Evolutionary conservation across 2,888 invertebrate species (phyloP).

Genomic region (Brachyptera risi): DNA sequence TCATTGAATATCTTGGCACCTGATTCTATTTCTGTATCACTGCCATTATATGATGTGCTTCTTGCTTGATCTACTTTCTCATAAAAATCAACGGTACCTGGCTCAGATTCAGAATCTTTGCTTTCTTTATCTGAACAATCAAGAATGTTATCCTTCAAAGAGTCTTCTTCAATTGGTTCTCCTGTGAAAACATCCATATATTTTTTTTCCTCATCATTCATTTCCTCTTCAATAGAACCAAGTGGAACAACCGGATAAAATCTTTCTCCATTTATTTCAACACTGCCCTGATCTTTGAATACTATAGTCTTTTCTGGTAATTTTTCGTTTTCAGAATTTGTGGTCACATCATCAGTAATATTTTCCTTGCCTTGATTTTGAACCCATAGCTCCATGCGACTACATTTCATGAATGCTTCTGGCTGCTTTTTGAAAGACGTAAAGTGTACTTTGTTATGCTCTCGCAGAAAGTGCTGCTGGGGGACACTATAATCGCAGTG

Average conservation of each 20-base stretch:
- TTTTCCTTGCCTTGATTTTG: constrained; percentile 43
- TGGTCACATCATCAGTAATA: constrained; percentile 25
- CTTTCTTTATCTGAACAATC: constrained; percentile 16
- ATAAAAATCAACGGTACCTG: too few species aligned
- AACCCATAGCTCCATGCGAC: constrained; percentile 55
- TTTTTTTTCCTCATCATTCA: constrained; percentile 38
- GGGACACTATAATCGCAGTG: constrained; percentile 79
- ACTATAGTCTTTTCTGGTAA: constrained; percentile 35
- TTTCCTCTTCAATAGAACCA: constrained; percentile 31
- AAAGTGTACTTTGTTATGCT: constrained; percentile 78
- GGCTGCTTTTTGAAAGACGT: constrained; percentile 49
- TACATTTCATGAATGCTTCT: constrained; percentile 59
- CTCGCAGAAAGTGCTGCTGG: constrained; percentile 68
- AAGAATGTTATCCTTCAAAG: background rate
- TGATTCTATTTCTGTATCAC: background rate
- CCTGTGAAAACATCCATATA: constrained; percentile 33
- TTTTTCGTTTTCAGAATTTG: background rate
- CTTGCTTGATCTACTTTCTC: too few species aligned
- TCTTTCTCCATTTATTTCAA: constrained; percentile 18
- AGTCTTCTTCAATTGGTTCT: constrained; percentile 27
- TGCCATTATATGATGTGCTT: background rate
- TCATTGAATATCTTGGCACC: background rate
- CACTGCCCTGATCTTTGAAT: constrained; percentile 36
- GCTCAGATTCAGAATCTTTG: background rate
- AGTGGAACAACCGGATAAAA: constrained; percentile 18